phyloP scores from a whole-genome alignment of 1,140 invertebrate species.

The Drosophila nannoptera region DNA sequence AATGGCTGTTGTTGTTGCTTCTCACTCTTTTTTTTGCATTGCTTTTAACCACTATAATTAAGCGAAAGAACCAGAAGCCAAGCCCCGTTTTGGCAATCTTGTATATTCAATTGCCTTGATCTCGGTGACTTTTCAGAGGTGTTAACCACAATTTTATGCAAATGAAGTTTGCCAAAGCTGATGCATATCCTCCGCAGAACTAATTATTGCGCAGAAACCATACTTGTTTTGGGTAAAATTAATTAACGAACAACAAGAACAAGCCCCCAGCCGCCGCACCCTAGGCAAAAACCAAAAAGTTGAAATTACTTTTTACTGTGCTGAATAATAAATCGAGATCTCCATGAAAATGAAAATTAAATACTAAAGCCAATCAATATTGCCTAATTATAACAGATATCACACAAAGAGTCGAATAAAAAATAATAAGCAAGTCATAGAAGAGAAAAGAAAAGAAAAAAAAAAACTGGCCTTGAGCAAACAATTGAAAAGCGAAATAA shows the following conservation, averaged over 20 bases:
- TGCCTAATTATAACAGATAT: conserved; percentile 60
- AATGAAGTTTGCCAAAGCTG: conserved; percentile 44
- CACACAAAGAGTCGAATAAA: conserved; percentile 14
- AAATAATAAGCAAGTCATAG: background rate
- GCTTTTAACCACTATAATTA: background rate
- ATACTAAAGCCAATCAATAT: conserved; percentile 59
- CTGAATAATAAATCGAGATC: conserved; percentile 33
- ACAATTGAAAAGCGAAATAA: conserved; percentile 20
- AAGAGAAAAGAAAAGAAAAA: conserved; percentile 3
- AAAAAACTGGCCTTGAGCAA: conserved; percentile 33
- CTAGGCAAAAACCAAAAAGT: conserved; percentile 15
- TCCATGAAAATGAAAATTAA: conserved; percentile 31
- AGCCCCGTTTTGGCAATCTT: conserved; percentile 11
- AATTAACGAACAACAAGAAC: conserved; percentile 52
- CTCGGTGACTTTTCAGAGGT: conserved; percentile 35
- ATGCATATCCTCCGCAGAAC: conserved; percentile 57
- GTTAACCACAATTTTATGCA: conserved; percentile 70
- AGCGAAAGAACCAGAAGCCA: background rate
- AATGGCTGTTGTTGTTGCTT: background rate
- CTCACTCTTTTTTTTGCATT: background rate
- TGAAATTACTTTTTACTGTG: conserved; percentile 7
- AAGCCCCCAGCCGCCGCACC: conserved; percentile 38
- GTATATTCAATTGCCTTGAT: conserved; percentile 17
- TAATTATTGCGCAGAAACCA: conserved; percentile 54
- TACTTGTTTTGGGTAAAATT: conserved; percentile 35